Conservation (phyloP, 2,888 invertebrate species). For the Helobdella robusta region DNA sequence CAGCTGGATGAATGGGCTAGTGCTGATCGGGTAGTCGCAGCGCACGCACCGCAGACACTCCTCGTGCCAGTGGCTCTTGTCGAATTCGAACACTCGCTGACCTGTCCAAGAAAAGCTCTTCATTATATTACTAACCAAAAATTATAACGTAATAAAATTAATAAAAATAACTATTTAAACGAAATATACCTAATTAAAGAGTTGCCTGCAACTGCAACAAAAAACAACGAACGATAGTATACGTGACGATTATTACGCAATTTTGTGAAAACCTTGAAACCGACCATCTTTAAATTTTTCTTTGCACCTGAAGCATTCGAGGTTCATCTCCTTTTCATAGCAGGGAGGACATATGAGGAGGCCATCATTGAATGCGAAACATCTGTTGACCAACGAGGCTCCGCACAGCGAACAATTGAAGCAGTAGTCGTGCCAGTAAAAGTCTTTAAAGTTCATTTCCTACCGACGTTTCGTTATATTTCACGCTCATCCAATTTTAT, state of each 20-base stretch:
- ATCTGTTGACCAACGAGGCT: conserved; percentile 15
- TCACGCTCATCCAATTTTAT: not conserved
- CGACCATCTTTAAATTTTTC: conserved; percentile 23
- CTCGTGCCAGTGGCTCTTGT: conserved; percentile 27
- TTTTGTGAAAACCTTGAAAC: not conserved
- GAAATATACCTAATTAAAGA: not conserved
- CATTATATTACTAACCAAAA: not conserved
- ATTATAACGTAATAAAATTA: not conserved
- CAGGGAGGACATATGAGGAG: conserved; percentile 23
- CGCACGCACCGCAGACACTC: conserved; percentile 21
- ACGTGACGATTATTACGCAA: too few species aligned
- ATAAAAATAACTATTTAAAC: not conserved
- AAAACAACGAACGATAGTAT: not conserved
- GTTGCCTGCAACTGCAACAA: not conserved
- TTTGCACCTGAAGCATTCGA: conserved; percentile 17
- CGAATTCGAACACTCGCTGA: conserved; percentile 21
- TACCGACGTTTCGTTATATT: conserved; percentile 9
- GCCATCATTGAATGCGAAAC: conserved; percentile 21
- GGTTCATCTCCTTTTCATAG: conserved; percentile 13
- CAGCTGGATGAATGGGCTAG: conserved; percentile 10
- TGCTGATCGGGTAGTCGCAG: conserved; percentile 15
- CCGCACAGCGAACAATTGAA: conserved; percentile 24
- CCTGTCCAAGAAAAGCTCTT: conserved; percentile 7
- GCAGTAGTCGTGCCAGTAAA: conserved; percentile 26
- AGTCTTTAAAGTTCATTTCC: conserved; percentile 22